Conservation (phyloP, 2,113 vertebrate species). For the Parotia lawesii region DNA sequence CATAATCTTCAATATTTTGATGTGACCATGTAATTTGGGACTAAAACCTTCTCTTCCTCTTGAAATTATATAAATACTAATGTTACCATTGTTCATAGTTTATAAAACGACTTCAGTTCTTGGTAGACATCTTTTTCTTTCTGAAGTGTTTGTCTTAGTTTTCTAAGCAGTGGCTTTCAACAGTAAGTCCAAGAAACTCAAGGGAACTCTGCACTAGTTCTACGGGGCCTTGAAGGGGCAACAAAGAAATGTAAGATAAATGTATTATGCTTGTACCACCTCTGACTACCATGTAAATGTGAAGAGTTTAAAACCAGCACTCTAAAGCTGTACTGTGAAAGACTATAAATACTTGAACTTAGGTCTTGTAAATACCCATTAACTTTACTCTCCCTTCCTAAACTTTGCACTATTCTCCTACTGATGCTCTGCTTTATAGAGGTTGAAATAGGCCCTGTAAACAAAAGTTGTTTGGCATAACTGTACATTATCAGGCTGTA, state of each 20-base stretch:
- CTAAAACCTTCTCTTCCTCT: neutral
- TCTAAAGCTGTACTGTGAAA: neutral
- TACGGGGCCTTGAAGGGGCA: neutral
- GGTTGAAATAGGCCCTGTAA: neutral
- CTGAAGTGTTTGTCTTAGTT: neutral
- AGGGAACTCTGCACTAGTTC: neutral
- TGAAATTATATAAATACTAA: neutral
- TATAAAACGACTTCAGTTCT: neutral
- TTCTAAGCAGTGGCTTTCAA: neutral
- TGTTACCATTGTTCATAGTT: neutral
- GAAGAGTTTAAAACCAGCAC: neutral
- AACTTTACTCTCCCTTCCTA: neutral
- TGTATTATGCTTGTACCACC: neutral
- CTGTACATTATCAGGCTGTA: neutral
- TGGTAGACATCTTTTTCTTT: neutral
- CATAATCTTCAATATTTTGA: neutral
- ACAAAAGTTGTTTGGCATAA: neutral
- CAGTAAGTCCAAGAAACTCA: neutral
- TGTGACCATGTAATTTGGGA: neutral
- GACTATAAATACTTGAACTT: neutral
- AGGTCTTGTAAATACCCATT: neutral
- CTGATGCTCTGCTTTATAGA: neutral
- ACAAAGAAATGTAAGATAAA: neutral
- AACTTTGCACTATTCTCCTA: neutral
- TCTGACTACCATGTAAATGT: neutral